Evolutionary conservation across 2,113 vertebrate genomes (phyloP).

Genomic region (Syngnathus floridae): DNA sequence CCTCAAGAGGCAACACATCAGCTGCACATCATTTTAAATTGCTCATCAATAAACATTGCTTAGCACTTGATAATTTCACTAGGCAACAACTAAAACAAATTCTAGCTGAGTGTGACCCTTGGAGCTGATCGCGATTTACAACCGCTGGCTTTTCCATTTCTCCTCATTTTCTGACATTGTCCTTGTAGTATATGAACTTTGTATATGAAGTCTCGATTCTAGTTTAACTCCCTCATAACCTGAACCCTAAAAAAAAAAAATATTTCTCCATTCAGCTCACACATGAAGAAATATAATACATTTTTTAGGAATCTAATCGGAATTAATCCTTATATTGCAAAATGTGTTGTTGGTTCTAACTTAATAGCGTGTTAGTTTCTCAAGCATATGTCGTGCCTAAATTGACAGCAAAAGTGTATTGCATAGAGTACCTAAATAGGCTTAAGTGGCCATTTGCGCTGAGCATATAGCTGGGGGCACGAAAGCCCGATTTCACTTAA

Average conservation of each 20-base stretch:
- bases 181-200: not conserved
- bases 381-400: no score
- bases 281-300: not conserved
- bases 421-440: constrained; percentile 45
- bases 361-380: not conserved
- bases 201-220: not conserved
- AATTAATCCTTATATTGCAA: no score
- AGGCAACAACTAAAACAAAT: constrained; percentile 2
- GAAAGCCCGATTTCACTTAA: not conserved
- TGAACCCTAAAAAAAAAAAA: no score
- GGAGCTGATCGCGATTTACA: not conserved
- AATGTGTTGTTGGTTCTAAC: not conserved
- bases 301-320: no score
- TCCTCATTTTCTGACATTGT: not conserved
- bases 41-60: constrained; percentile 21
- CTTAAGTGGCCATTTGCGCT: constrained; percentile 16
- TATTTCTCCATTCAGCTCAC: no score
- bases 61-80: constrained; percentile 3
- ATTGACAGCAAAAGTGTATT: no score
- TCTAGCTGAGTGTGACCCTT: not conserved
- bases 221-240: not conserved
- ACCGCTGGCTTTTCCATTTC: not conserved
- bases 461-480: not conserved
- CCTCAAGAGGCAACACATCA: constrained; percentile 15
- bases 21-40: constrained; percentile 27